phyloP scores from a whole-genome alignment of 2,797 vertebrate genomes.

The Catharus ustulatus region DNA sequence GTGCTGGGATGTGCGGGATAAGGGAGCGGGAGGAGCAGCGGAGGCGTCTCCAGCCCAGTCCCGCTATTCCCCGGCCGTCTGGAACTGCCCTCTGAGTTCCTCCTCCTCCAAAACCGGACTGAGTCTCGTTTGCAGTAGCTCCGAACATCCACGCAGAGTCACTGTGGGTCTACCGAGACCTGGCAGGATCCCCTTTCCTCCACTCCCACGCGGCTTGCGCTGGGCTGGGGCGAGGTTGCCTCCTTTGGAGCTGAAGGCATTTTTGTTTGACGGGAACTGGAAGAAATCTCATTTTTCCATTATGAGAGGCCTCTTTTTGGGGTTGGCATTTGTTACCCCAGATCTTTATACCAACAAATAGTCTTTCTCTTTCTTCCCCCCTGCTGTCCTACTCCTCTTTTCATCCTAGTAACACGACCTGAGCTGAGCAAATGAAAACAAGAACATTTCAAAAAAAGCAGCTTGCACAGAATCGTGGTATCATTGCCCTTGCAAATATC shows the following conservation, averaged over 20 bases:
- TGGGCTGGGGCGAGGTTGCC: not conserved
- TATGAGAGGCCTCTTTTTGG: not conserved
- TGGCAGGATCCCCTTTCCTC: not conserved
- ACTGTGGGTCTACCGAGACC: slow-evolving; percentile 54
- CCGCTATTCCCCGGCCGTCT: not conserved
- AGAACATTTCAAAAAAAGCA: not conserved
- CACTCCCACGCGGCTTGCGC: not conserved
- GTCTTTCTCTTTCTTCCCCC: not conserved
- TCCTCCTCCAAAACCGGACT: slow-evolving; percentile 18
- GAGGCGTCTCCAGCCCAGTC: not conserved
- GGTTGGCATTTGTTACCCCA: not conserved
- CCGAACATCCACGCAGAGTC: slow-evolving; percentile 16
- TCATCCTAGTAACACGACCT: not conserved
- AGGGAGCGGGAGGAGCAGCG: not conserved
- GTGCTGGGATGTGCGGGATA: not conserved
- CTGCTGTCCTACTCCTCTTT: not conserved
- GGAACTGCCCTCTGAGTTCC: slow-evolving; percentile 20
- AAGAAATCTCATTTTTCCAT: slow-evolving; percentile 10
- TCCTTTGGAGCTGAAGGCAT: not conserved
- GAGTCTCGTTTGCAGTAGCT: not conserved
- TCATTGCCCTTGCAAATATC: not conserved
- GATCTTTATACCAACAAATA: slow-evolving; percentile 3
- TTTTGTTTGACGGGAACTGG: not conserved
- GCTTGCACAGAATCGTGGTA: not conserved
- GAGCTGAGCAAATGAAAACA: not conserved